Conservation (phyloP, 2,113 vertebrate species). For the Callocephalon fimbriatum region DNA sequence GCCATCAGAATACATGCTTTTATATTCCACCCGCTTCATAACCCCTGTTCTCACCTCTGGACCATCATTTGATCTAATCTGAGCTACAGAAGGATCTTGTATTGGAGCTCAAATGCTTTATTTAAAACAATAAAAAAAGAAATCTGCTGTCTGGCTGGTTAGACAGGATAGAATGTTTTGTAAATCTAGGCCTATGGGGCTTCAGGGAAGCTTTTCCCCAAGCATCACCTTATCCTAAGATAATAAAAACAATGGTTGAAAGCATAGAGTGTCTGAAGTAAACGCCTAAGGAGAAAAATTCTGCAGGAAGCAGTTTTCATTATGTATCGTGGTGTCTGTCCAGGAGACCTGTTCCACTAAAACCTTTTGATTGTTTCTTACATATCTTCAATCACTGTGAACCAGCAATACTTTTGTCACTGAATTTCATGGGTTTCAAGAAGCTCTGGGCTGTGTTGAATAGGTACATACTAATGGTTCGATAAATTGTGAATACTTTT, state of each 20-base stretch:
- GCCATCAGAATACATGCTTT: background rate
- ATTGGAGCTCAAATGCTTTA: background rate
- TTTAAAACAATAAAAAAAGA: background rate
- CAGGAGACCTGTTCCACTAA: background rate
- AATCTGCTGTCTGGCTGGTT: background rate
- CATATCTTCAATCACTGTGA: background rate
- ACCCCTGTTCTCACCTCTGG: background rate
- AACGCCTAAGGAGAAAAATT: background rate
- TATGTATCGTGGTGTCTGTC: background rate
- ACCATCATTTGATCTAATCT: background rate
- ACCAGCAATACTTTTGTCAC: background rate
- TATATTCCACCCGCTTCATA: background rate
- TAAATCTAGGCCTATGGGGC: background rate
- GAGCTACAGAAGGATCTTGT: background rate
- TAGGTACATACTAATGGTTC: background rate
- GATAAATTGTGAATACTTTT: slow-evolving; percentile 32
- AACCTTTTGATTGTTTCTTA: background rate
- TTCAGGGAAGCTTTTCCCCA: background rate
- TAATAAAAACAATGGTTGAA: background rate
- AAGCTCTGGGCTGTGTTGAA: background rate
- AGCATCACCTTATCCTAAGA: background rate
- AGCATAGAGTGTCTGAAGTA: background rate
- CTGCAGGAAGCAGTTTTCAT: background rate
- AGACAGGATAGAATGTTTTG: background rate
- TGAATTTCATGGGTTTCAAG: background rate